Evolutionary conservation across 2,113 vertebrate species (phyloP), one percentile per base, ranked within the genome.

Genomic region (Accipiter cooperii): DNA sequence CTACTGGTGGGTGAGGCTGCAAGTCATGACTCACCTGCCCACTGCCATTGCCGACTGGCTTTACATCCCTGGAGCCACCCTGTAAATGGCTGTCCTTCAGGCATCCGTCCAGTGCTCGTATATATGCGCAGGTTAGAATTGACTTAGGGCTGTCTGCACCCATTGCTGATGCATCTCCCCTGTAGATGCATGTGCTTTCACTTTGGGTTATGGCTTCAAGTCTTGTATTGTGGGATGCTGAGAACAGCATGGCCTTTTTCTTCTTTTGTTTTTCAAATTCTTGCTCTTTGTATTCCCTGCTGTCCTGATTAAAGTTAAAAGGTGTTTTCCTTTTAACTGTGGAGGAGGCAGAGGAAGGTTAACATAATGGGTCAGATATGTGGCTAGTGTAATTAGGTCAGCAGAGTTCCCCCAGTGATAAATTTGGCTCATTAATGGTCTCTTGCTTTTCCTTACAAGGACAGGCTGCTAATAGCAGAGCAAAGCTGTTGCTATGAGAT

Each of bases 1-100:
- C 8, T 97, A 98, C 95, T 98, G 98, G 98, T 99, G 99, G 98
- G 93, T 99, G 90, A 97, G 98, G 80, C 73, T 99, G 95, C 98
- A 99, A 71, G 54, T 98, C 73, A 97, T 98, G 98, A 98, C 98
- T 15, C 98, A 99, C 94, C 97, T 99, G 90, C 99, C 99, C 14
- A 97, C 97, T 1, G 98, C 98, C 58, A 33, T 99, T 44, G 98
- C 98, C 0, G 98, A 99, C 97, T 93, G 98, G 81, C 97, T 99
- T 4, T 99, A 99, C 81, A 91, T 98, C 89, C 98, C 95, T 10
- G 93, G 92, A 83, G 93, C 93, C 85, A 16, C 46, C 2, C 88
- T 96, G 42, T 93, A 4, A 65, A 2, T 2, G 11, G 42, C 38
- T 2, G 1, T 28, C 88, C 93, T 34, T 75, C 70, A 54, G 33